Evolutionary conservation across 2,888 invertebrate genomes (phyloP), one percentile per base, ranked within the genome.

Genomic region (Megamerina dolium): DNA sequence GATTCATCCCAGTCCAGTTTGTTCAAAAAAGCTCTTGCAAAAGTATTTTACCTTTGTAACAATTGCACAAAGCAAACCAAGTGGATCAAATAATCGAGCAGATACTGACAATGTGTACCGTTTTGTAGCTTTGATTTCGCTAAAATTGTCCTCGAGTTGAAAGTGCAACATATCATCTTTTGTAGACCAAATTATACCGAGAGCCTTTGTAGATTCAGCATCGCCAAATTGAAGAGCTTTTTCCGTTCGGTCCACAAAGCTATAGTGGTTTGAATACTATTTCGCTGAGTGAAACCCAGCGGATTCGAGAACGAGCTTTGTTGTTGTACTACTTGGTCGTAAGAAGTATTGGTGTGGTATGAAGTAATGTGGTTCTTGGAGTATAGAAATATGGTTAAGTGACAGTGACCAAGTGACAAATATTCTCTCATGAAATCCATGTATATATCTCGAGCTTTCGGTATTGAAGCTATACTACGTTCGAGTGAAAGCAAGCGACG

Each of bases 1-100:
- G 32, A 8, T 18, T 45, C 45, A 32, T 45, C 41, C 41, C 37
- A 45, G 8, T 35, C 26, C 3, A 45, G 3, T 47, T 10, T 8
- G 31, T 5, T 16, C 36, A 20, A 10, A 18, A 26, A 16, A 43
- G 16, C 26, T 43, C 43, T 26, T 43, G 43, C 5, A 43, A 12
- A 10, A 37, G 20, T 20, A 37, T 43, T 37, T 32, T 5, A 14
- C 20, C 42, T 30, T n/a, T 20, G 37, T 36, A 6, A 36, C 30
- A 6, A 42, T 36, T 41, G 41, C 35, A 19, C 19, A 19, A 13
- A 43, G 18, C 12, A 43, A 19, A n/a, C 43, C 38, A 6, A 43
- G 17, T 6, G 34, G 3, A 35, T 44, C 43, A 35, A 44, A 44
- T 23, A 40, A 36, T 32, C 32, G 17, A 10, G 45, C 38, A 4